These are phyloP conservation scores for Pseudococcus jackbeardsleyi DNA, from an alignment of 2,888 invertebrate genomes.

Conservation along the genomic window DNA sequence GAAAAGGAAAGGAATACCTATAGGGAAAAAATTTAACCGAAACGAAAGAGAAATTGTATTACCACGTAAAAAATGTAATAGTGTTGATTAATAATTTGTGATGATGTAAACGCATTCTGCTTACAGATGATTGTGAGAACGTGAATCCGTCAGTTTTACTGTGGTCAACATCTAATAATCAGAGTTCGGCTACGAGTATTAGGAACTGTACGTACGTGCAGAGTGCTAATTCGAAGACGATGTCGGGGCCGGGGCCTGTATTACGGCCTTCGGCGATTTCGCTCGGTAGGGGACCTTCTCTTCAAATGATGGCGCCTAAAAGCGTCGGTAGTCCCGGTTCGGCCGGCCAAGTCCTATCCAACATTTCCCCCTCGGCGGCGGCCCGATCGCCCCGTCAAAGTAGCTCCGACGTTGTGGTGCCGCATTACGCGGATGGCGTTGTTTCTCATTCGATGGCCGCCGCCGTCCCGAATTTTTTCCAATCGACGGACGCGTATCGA, in stretches of 20 bases:
- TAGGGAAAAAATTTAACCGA: too few relatives aligned
- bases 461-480: neutral
- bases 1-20: too few relatives aligned
- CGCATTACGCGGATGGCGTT: neutral
- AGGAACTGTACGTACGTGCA: neutral
- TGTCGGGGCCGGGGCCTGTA: neutral
- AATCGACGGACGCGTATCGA: neutral
- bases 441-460: neutral
- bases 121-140: constrained; percentile 60
- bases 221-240: constrained; percentile 55
- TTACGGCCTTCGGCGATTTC: constrained; percentile 48
- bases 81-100: constrained; percentile 31
- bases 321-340: neutral
- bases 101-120: constrained; percentile 48
- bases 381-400: neutral
- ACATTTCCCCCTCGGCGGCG: neutral
- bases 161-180: constrained; percentile 39
- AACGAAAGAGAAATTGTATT: neutral
- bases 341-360: neutral
- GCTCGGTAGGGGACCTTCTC: constrained; percentile 46
- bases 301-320: constrained; percentile 50
- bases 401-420: neutral
- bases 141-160: constrained; percentile 55
- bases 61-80: constrained; percentile 6
- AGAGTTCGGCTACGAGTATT: neutral